Evolutionary conservation across 2,113 vertebrate genomes (phyloP), one percentile per base, ranked within the genome.

Genomic region (Varanus komodoensis): DNA sequence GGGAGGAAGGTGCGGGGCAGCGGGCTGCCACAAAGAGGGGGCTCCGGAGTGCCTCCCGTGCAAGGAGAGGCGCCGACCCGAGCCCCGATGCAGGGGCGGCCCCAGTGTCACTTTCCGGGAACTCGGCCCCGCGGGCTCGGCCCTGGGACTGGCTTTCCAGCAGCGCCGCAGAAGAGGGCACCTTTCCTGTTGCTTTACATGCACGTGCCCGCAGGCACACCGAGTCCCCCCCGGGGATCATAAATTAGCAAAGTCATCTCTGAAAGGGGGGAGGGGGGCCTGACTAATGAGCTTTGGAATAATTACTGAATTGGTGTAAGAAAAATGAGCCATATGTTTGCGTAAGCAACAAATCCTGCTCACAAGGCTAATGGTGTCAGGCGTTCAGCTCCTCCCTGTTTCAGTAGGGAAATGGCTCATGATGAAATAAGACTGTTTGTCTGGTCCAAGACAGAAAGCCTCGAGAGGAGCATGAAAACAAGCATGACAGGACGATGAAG

Each of bases 21-120:
- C 89, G 38, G 38, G 3, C 38, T 44, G 38, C 38, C 38, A 44
- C 38, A 44, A 44, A 44, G 38, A 44, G 38, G 38, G 38, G 38
- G 38, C 38, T 44, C 38, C 38, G 38, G 86, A 89, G 93, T 92
- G 90, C 94, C 8, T 94, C 94, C 95, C 19, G 3, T 6, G 85
- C 67, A 87, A 81, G 86, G 91, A 93, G 85, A 95, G 91, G 92
- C 87, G 95, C 90, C 91, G 91, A 86, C 69, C 87, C 88, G 86
- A 90, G 17, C 3, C 48, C 21, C 2, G 61, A n/a, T 69, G 69
- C 29, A 82, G 74, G n/a, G 34, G n/a, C 73, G 17, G 17, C 14
- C 15, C 73, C 38, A 19, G 17, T 2, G 17, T 8, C 74, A 19
- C 74, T 38, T 77, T 34, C 74, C 74, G 21, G 74, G 19, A 5